Conservation (phyloP, 2,888 invertebrate genomes). For the Drosophila anomalipes region DNA sequence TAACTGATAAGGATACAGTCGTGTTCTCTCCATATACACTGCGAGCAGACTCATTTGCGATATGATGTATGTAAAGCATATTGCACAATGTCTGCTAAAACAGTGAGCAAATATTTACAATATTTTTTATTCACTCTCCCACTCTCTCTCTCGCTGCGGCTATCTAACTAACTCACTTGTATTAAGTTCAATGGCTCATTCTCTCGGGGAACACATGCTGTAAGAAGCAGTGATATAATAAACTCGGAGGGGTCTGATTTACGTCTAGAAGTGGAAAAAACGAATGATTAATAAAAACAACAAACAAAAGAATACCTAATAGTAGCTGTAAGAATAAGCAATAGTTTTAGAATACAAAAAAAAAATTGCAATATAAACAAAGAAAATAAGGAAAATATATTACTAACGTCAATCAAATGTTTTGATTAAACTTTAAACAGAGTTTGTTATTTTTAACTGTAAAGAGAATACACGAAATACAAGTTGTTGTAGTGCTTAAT, state of each 20-base stretch:
- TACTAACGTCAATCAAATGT: neutral
- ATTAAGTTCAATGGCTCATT: conserved; percentile 55
- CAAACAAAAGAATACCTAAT: neutral
- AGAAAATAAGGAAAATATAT: neutral
- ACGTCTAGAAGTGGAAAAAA: no score
- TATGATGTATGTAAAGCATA: neutral
- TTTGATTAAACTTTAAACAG: neutral
- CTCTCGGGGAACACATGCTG: conserved; percentile 27
- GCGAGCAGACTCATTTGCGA: conserved; percentile 2
- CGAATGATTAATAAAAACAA: neutral
- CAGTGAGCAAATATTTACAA: conserved; percentile 13
- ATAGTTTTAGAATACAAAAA: neutral
- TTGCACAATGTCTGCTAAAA: conserved; percentile 54
- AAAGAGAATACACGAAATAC: neutral
- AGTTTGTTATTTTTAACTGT: neutral
- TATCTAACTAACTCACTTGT: conserved; percentile 15
- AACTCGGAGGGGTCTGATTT: neutral
- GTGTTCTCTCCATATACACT: conserved; percentile 1
- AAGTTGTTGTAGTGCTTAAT: neutral
- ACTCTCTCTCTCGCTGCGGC: conserved; percentile 5
- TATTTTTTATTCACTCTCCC: conserved; percentile 14
- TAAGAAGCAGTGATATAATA: conserved; percentile 5
- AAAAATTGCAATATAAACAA: neutral
- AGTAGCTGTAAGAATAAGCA: neutral
- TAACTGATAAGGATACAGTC: conserved; percentile 72